phyloP scores from a whole-genome alignment of 2,113 vertebrate species.

The Lontra canadensis region DNA sequence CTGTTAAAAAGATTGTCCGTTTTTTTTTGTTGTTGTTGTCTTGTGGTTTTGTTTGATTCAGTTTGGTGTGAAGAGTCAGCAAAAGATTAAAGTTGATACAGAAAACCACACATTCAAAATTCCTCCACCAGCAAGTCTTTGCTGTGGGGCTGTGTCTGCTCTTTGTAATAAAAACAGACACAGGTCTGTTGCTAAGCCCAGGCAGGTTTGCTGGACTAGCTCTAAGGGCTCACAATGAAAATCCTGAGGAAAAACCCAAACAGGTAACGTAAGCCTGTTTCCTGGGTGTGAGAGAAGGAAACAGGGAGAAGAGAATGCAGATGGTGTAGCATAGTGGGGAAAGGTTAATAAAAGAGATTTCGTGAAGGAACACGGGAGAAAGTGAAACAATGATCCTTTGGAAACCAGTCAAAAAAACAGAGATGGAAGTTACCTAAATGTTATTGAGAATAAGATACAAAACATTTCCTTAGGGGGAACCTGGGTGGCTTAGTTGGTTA shows the following conservation, averaged over 20 bases:
- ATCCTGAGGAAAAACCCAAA: neutral
- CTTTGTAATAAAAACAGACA: neutral
- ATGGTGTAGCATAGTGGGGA: neutral
- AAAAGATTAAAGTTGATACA: slow-evolving; percentile 44
- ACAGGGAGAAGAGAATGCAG: neutral
- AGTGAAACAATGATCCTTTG: neutral
- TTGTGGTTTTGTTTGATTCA: slow-evolving; percentile 41
- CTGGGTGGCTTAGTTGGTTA: neutral
- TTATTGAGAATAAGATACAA: neutral
- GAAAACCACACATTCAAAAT: neutral
- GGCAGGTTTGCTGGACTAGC: neutral
- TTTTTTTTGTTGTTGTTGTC: neutral
- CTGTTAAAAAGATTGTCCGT: neutral
- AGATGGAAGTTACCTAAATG: neutral
- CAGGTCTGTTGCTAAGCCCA: neutral
- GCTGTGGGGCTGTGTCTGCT: neutral
- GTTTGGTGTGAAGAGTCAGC: slow-evolving; percentile 36
- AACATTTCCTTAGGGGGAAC: no score
- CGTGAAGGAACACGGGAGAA: neutral
- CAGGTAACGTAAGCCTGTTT: neutral
- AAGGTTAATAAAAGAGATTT: neutral
- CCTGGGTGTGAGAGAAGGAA: neutral
- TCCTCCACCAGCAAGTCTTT: neutral
- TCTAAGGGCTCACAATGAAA: neutral
- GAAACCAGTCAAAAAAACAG: neutral